phyloP scores from a whole-genome alignment of 2,888 invertebrate species.

The Dione juno region DNA sequence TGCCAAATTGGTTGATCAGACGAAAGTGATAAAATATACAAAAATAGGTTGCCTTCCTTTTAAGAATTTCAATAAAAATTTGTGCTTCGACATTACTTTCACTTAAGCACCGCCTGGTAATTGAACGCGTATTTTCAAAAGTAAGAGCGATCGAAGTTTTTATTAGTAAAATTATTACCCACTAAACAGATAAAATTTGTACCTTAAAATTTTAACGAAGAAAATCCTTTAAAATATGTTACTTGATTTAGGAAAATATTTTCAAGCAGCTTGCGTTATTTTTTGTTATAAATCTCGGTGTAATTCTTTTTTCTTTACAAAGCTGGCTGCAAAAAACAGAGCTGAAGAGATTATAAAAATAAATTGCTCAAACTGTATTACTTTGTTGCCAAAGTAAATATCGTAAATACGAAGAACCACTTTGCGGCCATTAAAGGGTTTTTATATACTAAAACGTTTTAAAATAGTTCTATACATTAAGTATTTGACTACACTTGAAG shows the following conservation, averaged over 20 bases:
- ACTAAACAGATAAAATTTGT: conserved; percentile 23
- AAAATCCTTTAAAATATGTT: neutral
- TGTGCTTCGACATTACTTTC: conserved; percentile 19
- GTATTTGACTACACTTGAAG: conserved; percentile 37
- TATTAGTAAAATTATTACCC: conserved; percentile 17
- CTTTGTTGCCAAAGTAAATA: conserved; percentile 43
- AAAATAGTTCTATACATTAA: conserved; percentile 29
- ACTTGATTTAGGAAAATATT: conserved; percentile 11
- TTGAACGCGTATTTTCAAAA: conserved; percentile 25
- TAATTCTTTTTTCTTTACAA: conserved; percentile 17
- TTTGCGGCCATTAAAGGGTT: conserved; percentile 39
- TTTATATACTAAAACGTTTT: conserved; percentile 35
- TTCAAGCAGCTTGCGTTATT: neutral
- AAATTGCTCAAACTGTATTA: conserved; percentile 43
- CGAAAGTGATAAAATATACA: conserved; percentile 12
- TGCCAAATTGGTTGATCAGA: conserved; percentile 9
- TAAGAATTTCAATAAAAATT: conserved; percentile 24
- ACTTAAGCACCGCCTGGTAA: conserved; percentile 16
- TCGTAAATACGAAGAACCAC: conserved; percentile 44
- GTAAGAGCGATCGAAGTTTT: conserved; percentile 20
- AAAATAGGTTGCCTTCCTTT: conserved; percentile 16
- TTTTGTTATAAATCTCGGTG: conserved; percentile 7
- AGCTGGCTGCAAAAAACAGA: conserved; percentile 18
- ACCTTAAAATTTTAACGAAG: conserved; percentile 26
- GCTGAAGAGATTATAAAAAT: conserved; percentile 37